Conservation (phyloP, 2,888 invertebrate species). For the Oligia strigilis region DNA sequence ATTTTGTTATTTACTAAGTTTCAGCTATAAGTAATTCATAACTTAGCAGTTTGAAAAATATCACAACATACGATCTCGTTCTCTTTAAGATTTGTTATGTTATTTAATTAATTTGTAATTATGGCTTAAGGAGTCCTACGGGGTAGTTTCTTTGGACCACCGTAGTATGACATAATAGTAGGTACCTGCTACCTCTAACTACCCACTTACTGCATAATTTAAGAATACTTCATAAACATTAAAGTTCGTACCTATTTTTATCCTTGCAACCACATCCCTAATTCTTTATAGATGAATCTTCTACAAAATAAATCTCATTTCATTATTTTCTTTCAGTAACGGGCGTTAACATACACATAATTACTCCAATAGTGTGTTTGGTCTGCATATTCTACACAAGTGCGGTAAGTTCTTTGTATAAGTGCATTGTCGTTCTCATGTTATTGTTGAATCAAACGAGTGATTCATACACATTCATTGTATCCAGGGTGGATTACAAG, state of each 20-base stretch:
- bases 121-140: neutral
- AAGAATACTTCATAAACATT: too few species aligned
- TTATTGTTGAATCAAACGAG: neutral
- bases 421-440: neutral
- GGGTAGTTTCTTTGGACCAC: slow-evolving; percentile 4
- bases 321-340: slow-evolving; percentile 92
- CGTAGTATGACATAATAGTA: neutral
- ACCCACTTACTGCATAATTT: neutral
- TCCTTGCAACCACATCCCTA: neutral
- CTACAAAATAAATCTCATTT: neutral
- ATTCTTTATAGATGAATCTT: neutral
- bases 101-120: neutral
- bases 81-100: neutral
- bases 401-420: slow-evolving; percentile 90
- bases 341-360: slow-evolving; percentile 94
- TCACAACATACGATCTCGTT: too few species aligned
- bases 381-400: slow-evolving; percentile 97
- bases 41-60: neutral
- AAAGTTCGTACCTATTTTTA: neutral
- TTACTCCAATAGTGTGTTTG: slow-evolving; percentile 95
- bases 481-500: slow-evolving; percentile 93
- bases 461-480: slow-evolving; percentile 39
- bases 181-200: neutral
- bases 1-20: neutral
- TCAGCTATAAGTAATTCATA: too few species aligned